Base-by-base conservation (phyloP, 2,797 vertebrate species). In the Clarias platycephalus region DNA sequence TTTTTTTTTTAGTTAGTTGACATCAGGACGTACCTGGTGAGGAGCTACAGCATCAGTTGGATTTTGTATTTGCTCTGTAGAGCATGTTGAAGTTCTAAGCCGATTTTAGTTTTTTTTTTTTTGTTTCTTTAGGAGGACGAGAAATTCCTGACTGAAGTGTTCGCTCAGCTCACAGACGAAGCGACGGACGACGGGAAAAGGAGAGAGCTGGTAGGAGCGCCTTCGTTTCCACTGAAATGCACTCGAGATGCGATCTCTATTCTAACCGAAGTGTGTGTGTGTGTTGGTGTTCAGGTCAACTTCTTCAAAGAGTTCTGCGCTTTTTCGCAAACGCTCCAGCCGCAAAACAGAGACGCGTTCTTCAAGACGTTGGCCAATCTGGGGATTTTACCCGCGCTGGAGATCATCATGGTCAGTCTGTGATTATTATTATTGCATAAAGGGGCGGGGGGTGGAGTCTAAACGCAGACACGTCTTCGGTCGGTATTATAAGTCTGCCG, bases 141-240 rank as follows among this genome's bases (percentile, higher is more conserved):
- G 91, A 99, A 98, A 89, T 99, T 99, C 95, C 93, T 99, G 86
- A 98, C 98, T 0, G 98, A 99, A 94, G 97, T 99, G 90, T 99
- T 99, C 96, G 98, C 98, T 93, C 98, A 99, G 77, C 95, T 99
- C 92, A 99, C 98, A 87, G 98, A 99, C 87, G 98, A 99, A 92
- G 96, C 97, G 87, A 99, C 97, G 20, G 98, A 98, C 13, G 97
- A 98, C 79, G 95, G 96, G 91, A 99, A 99, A 93, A 95, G 98
- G 68, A 96, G 98, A 94, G 98, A 99, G 91, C 91, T 99, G 92
- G 98, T 99, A 91, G 40, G 62, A 66, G 49, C 5, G 1, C 4
- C 6, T 12, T 53, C 4, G 3, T 66, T 44, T 28, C 18, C 40
- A 28, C n/a, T 31, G 16, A 58, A 24, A 24, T 20, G 3, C 4